phyloP scores from a whole-genome alignment of 2,113 vertebrate species.

The Trogon surrucura region DNA sequence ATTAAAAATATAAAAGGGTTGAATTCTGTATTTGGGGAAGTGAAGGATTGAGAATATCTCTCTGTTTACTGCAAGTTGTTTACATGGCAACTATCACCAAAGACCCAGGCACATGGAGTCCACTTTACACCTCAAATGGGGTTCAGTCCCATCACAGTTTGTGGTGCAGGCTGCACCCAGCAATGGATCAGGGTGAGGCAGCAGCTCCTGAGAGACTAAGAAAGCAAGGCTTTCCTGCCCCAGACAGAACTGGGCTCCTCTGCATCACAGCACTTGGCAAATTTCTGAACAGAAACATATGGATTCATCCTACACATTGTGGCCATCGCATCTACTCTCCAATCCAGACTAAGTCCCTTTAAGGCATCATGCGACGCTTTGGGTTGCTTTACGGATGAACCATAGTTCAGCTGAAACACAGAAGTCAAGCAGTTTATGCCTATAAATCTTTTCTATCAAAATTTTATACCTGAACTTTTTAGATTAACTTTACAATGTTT shows the following conservation, averaged over 20 bases:
- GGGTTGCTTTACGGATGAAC: background rate
- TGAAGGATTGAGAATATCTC: background rate
- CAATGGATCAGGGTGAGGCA: background rate
- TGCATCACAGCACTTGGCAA: background rate
- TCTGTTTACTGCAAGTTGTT: background rate
- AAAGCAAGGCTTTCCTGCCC: background rate
- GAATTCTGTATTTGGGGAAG: background rate
- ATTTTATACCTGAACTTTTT: background rate
- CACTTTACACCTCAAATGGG: background rate
- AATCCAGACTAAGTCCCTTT: background rate
- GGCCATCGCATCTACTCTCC: background rate
- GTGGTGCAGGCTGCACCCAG: background rate
- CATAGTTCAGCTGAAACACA: background rate
- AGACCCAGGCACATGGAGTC: background rate
- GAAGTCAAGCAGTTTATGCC: background rate
- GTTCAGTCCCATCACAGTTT: rapidly evolving
- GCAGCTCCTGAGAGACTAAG: background rate
- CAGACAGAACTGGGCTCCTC: background rate
- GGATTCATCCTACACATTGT: background rate
- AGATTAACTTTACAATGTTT: background rate
- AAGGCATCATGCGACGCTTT: background rate
- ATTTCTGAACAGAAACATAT: rapidly evolving
- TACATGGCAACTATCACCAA: rapidly evolving
- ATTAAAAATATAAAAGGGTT: background rate
- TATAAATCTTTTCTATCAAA: background rate